A percentile compares a stretch with the other conserved stretches of the same genome.
These are phyloP conservation scores for Plectrocnemia conspersa DNA, from an alignment of 1,140 invertebrate species.

Conservation along the genomic window DNA sequence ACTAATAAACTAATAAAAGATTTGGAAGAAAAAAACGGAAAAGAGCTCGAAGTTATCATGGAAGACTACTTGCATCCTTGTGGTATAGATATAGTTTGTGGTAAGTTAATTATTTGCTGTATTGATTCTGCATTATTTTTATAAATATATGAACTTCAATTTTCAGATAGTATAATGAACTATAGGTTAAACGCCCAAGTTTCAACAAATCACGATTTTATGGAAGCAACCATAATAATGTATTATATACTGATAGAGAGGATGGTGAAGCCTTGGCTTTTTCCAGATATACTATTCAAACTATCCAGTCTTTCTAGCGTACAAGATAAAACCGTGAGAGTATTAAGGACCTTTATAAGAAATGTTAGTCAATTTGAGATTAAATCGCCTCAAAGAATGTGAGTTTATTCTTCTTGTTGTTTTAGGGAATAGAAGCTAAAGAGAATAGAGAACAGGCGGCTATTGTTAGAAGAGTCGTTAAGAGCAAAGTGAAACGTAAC, in stretches of 20 bases:
- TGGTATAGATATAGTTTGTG: constrained; percentile 12
- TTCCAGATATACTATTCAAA: constrained; percentile 7
- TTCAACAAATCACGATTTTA: constrained; percentile 8
- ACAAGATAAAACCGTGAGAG: constrained; percentile 7
- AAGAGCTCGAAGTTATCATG: constrained; percentile 1
- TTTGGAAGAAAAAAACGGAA: background rate
- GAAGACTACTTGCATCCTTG: constrained; percentile 16
- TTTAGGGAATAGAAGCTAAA: no score
- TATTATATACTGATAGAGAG: constrained; percentile 14
- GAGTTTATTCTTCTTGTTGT: no score
- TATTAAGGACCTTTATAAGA: constrained; percentile 10
- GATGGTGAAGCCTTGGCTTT: constrained; percentile 13
- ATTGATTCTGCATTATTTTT: background rate
- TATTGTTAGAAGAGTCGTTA: no score
- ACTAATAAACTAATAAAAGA: constrained; percentile 2
- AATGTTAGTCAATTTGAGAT: no score
- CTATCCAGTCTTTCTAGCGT: background rate
- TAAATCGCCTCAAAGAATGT: no score
- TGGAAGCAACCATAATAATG: constrained; percentile 9
- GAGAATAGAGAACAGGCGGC: no score
- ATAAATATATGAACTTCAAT: background rate
- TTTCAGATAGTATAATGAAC: constrained; percentile 8
- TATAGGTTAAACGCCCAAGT: constrained; percentile 6
- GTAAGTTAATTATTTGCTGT: constrained; percentile 4
- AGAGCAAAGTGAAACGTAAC: no score